Conservation (phyloP, 2,888 invertebrate genomes). For the Eristalis intricaria region DNA sequence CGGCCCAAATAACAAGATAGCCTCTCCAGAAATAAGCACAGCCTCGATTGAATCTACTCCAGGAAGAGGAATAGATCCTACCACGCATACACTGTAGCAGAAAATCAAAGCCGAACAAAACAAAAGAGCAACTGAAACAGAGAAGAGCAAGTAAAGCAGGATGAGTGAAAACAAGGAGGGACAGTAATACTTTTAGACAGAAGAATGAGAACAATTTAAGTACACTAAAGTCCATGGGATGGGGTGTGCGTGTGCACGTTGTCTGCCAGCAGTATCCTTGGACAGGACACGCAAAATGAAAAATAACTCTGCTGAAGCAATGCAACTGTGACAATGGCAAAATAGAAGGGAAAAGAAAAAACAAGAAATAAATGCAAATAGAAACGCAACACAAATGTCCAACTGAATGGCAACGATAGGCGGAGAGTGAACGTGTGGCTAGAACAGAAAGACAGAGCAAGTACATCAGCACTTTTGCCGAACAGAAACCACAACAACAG, state of each 20-base stretch:
- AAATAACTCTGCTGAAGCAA: constrained; percentile 28
- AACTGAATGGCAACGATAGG: constrained; percentile 14
- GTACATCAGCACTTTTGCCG: constrained; percentile 3
- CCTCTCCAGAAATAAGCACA: not conserved
- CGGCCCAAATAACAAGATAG: constrained; percentile 1
- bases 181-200: constrained; percentile 15
- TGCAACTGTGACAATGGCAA: constrained; percentile 34
- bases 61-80: constrained; percentile 36
- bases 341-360: not conserved
- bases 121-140: constrained; percentile 24
- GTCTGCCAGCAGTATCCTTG: constrained; percentile 47
- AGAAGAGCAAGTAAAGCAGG: not conserved
- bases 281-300: constrained; percentile 1
- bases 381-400: constrained; percentile 52
- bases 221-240: constrained; percentile 40
- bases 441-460: constrained; percentile 19
- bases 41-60: not conserved
- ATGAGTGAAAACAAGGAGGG: not conserved
- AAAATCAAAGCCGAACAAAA: constrained; percentile 35
- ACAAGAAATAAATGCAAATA: not conserved
- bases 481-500: not conserved
- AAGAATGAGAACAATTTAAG: constrained; percentile 23
- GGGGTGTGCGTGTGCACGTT: constrained; percentile 3
- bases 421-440: not conserved
- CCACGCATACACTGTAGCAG: constrained; percentile 53